phyloP scores from a whole-genome alignment of 2,888 invertebrate species.

The Yponomeuta evonymella region DNA sequence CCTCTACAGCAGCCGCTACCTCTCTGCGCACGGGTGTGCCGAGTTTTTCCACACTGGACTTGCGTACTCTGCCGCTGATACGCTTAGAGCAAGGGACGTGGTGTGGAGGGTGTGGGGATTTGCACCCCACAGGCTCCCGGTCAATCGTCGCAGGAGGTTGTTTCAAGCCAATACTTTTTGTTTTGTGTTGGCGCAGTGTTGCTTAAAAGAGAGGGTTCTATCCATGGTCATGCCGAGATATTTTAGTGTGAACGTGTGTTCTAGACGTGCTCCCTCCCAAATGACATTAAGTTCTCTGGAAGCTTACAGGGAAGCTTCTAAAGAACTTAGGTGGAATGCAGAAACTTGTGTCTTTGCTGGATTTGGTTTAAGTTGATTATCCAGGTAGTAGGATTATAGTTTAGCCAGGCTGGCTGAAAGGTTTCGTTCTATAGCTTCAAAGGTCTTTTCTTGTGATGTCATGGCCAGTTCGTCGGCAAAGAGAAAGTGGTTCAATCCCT shows the following conservation, averaged over 20 bases:
- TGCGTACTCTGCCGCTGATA: conserved; percentile 6
- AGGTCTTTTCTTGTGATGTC: too few relatives aligned
- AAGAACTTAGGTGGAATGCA: not conserved
- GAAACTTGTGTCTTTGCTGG: not conserved
- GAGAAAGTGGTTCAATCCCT: not conserved
- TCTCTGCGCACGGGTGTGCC: not conserved
- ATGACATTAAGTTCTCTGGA: not conserved
- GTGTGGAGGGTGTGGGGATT: not conserved
- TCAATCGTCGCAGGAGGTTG: not conserved
- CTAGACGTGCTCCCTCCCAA: not conserved
- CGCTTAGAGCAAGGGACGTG: not conserved
- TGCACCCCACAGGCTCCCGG: not conserved
- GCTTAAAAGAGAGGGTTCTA: not conserved
- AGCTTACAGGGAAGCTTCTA: not conserved
- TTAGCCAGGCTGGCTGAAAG: too few relatives aligned
- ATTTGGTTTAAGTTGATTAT: not conserved
- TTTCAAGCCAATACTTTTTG: not conserved
- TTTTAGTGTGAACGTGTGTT: not conserved
- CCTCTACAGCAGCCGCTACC: too few relatives aligned
- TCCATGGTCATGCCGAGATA: not conserved
- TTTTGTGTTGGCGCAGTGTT: not conserved
- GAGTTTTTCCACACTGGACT: not conserved
- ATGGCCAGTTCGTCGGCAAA: not conserved
- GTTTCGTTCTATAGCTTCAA: too few relatives aligned
- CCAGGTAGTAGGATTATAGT: too few relatives aligned